These are phyloP conservation scores for Antigone vipio DNA, from an alignment of 2,113 vertebrate species.

Conservation along the genomic window DNA sequence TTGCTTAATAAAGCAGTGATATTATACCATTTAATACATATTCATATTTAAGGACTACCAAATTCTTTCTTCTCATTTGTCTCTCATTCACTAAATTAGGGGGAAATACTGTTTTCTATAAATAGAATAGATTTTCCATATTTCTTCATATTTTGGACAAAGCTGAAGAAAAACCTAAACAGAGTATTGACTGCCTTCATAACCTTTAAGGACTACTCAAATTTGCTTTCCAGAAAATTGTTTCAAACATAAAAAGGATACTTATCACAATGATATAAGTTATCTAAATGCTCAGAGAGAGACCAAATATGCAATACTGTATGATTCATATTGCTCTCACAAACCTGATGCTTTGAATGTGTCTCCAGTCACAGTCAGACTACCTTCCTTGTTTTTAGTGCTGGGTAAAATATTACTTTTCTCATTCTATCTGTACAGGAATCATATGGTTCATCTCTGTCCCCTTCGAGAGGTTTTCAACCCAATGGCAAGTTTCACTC, in stretches of 20 bases:
- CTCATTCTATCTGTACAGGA: not conserved
- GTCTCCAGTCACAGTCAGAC: not conserved
- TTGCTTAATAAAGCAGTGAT: not conserved
- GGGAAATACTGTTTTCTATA: not conserved
- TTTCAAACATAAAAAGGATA: not conserved
- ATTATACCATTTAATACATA: not conserved
- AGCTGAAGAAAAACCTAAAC: not conserved
- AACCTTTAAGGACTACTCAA: not conserved
- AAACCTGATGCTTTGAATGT: not conserved
- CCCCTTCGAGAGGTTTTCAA: not conserved
- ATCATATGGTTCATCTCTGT: not conserved
- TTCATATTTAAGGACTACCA: not conserved
- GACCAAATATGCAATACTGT: not conserved
- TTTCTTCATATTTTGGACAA: not conserved
- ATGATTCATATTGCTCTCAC: not conserved
- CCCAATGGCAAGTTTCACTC: not conserved
- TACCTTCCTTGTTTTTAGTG: not conserved
- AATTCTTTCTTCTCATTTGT: not conserved
- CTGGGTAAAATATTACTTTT: not conserved
- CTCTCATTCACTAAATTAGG: not conserved
- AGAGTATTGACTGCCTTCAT: not conserved
- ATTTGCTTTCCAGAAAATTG: not conserved
- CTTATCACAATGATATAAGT: not conserved
- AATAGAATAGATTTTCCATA: not conserved
- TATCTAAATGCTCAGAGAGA: not conserved